These are phyloP conservation scores for Caenorhabditis panamensis DNA, from an alignment of 2,888 invertebrate genomes.

Conservation along the genomic window DNA sequence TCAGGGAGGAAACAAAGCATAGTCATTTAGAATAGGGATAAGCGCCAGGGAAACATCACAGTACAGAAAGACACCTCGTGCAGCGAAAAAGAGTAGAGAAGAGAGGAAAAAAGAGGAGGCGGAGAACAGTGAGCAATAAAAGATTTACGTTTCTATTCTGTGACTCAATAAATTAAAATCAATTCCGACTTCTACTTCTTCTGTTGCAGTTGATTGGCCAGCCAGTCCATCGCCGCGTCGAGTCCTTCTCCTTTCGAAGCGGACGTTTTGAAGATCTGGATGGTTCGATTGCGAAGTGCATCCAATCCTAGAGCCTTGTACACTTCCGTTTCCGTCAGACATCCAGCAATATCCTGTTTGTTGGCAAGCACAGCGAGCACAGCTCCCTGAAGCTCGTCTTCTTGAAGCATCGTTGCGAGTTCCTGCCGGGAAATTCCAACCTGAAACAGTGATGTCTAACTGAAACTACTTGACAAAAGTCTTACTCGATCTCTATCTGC, in stretches of 20 bases:
- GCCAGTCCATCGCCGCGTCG: constrained; percentile 99
- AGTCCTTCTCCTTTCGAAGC: constrained; percentile 98
- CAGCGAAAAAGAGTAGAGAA: constrained; percentile 25
- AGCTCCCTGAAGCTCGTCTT: constrained; percentile 94
- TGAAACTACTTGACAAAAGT: background rate
- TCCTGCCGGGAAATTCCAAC: constrained; percentile 97
- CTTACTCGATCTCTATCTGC: constrained; percentile 96
- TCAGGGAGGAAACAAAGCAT: background rate
- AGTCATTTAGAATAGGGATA: constrained; percentile 4
- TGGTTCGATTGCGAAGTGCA: constrained; percentile 94
- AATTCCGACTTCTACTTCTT: constrained; percentile 36
- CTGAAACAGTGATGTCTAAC: constrained; percentile 41
- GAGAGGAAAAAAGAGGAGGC: constrained; percentile 1
- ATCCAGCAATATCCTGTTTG: constrained; percentile 97
- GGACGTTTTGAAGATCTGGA: constrained; percentile 97
- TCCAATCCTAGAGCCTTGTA: constrained; percentile 96
- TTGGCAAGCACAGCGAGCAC: constrained; percentile 97
- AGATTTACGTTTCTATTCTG: constrained; percentile 10
- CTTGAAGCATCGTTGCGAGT: constrained; percentile 80
- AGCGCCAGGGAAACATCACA: constrained; percentile 44
- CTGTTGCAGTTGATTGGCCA: constrained; percentile 78
- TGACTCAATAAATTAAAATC: constrained; percentile 15
- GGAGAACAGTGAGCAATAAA: constrained; percentile 8
- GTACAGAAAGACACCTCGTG: constrained; percentile 46
- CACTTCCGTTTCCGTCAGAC: constrained; percentile 95